Conservation (phyloP, 2,797 vertebrate species). For the Orientallactaga sibirica region DNA sequence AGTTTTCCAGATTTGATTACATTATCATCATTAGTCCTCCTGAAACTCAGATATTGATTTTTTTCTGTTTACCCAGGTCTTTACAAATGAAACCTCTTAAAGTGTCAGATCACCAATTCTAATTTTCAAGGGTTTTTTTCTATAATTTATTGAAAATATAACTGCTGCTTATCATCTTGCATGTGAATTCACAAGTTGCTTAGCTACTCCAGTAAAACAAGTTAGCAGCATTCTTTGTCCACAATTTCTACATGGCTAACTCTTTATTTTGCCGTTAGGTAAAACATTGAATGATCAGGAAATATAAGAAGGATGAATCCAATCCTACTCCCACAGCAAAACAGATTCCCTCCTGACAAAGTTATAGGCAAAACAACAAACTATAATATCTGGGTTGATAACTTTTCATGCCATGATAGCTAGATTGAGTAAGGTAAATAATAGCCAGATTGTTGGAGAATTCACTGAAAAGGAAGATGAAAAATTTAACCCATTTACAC, state of each 20-base stretch:
- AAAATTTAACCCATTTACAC: conserved; percentile 70
- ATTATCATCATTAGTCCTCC: neutral
- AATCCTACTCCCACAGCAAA: conserved; percentile 29
- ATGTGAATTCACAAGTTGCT: neutral
- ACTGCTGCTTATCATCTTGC: neutral
- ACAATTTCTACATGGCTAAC: neutral
- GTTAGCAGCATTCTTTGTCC: neutral
- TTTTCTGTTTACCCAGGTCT: conserved; percentile 4
- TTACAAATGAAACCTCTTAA: neutral
- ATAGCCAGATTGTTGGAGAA: conserved; percentile 54
- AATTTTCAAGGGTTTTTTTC: neutral
- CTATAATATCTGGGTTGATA: conserved; percentile 36
- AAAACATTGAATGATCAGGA: conserved; percentile 11
- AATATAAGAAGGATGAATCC: conserved; percentile 32
- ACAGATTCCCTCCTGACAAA: conserved; percentile 53
- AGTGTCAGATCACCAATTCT: neutral
- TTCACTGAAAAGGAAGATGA: conserved; percentile 42
- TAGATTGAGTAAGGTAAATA: conserved; percentile 60
- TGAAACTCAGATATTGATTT: neutral
- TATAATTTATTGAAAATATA: neutral
- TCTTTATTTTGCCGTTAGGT: conserved; percentile 62
- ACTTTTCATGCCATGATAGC: conserved; percentile 30
- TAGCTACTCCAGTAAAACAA: neutral
- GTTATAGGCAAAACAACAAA: conserved; percentile 71
- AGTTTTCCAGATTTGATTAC: neutral